Conservation (phyloP, 1,140 invertebrate species). For the Tetranychus urticae region DNA sequence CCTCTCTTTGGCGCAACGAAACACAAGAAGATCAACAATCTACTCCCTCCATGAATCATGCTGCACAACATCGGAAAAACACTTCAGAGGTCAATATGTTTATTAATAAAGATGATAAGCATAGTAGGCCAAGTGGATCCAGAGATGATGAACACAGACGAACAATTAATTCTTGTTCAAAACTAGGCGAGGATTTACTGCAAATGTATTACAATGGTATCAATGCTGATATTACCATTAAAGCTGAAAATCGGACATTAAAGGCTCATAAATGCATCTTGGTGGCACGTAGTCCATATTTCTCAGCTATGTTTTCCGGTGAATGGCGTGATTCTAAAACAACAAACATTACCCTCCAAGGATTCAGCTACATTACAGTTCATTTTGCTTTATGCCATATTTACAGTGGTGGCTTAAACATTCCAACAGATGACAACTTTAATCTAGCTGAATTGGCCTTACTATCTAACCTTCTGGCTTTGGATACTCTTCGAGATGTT, state of each 20-base stretch:
- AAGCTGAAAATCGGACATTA: conserved; percentile 47
- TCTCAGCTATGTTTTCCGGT: conserved; percentile 53
- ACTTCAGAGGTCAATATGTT: too few relatives aligned
- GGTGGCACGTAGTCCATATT: conserved; percentile 65
- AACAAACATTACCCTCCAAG: conserved; percentile 53
- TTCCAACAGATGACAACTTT: conserved; percentile 41
- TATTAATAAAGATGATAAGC: too few relatives aligned
- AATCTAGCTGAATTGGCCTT: conserved; percentile 61
- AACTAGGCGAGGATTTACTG: conserved; percentile 55
- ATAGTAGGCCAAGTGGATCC: not conserved
- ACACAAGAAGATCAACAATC: too few relatives aligned
- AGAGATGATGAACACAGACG: not conserved
- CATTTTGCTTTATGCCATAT: conserved; percentile 75
- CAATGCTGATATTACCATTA: conserved; percentile 42
- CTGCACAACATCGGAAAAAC: too few relatives aligned
- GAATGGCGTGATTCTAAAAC: conserved; percentile 51
- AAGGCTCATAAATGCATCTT: conserved; percentile 70
- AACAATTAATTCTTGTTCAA: conserved; percentile 27
- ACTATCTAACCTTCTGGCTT: conserved; percentile 56
- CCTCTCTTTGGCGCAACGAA: not conserved
- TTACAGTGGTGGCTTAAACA: conserved; percentile 60
- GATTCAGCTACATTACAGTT: conserved; percentile 52
- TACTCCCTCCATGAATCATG: too few relatives aligned
- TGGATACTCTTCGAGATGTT: conserved; percentile 70
- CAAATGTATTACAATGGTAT: conserved; percentile 72